Percentiles rank a stretch among this genome's conserved stretches.
These are phyloP conservation scores for Acromyrmex echinatior DNA, from an alignment of 1,140 invertebrate genomes.

Conservation along the genomic window DNA sequence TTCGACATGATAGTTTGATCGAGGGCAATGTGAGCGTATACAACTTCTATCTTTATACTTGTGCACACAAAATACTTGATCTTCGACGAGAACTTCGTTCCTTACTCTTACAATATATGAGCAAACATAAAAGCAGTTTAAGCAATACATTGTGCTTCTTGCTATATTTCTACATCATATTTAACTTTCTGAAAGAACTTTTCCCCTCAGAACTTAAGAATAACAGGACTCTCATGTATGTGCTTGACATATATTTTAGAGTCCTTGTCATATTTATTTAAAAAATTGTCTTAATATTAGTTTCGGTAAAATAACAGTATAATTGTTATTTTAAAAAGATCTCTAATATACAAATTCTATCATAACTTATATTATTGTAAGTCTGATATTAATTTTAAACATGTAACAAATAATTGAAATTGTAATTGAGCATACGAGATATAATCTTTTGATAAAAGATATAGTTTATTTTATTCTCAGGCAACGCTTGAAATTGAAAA, in stretches of 20 bases:
- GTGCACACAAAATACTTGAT: neutral
- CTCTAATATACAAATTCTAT: neutral
- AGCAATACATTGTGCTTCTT: neutral
- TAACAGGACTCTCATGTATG: neutral
- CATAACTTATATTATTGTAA: slow-evolving; percentile 11
- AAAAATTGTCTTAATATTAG: neutral
- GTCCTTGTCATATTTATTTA: neutral
- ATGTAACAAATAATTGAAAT: neutral
- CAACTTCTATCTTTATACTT: slow-evolving; percentile 3
- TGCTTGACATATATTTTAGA: neutral
- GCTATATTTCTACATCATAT: neutral
- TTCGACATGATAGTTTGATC: slow-evolving; percentile 43
- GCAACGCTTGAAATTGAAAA: slow-evolving; percentile 79
- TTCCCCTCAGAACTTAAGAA: neutral
- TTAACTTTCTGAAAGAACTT: slow-evolving; percentile 23
- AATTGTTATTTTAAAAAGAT: neutral
- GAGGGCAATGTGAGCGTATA: slow-evolving; percentile 65
- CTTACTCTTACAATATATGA: neutral
- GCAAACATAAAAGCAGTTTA: slow-evolving; percentile 24
- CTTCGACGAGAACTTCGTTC: neutral
- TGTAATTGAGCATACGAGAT: neutral
- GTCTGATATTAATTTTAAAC: neutral
- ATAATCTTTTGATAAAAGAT: neutral
- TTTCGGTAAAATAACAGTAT: neutral
- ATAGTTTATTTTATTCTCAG: slow-evolving; percentile 63